Evolutionary conservation across 1,140 invertebrate species (phyloP).

Genomic region (Brachionus rubens): DNA sequence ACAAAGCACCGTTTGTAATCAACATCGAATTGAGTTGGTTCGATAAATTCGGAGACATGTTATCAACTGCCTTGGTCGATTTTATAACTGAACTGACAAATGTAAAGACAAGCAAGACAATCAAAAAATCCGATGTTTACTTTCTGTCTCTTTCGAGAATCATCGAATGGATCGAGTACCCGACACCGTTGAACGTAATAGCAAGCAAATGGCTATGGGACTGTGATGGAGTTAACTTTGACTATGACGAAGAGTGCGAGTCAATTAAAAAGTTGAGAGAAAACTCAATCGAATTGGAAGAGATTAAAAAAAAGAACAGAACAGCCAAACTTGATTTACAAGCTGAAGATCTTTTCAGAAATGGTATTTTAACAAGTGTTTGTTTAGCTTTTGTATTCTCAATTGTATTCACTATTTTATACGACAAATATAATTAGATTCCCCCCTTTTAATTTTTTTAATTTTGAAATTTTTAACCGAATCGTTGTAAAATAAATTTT

Average conservation of each 20-base stretch:
- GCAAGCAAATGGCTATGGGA: conserved; percentile 18
- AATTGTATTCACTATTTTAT: conserved; percentile 25
- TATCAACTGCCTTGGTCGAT: background rate
- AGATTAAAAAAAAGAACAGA: background rate
- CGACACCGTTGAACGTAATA: conserved; percentile 1
- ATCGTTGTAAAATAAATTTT: background rate
- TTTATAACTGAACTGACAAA: conserved; percentile 16
- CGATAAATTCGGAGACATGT: background rate
- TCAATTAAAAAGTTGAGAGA: conserved; percentile 12
- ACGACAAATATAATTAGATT: conserved; percentile 39
- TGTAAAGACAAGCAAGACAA: background rate
- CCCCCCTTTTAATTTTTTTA: background rate
- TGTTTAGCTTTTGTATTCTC: conserved; percentile 12
- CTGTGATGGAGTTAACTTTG: conserved; percentile 28
- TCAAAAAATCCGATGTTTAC: background rate
- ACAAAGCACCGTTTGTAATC: conserved; percentile 31
- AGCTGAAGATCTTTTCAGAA: conserved; percentile 32
- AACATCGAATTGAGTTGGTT: conserved; percentile 36
- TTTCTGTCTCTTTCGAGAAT: conserved; percentile 20
- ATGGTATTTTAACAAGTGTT: conserved; percentile 16
- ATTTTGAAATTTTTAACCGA: background rate
- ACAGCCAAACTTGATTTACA: conserved; percentile 4
- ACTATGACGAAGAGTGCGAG: conserved; percentile 45
- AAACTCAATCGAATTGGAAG: background rate
- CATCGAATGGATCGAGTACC: conserved; percentile 43